phyloP scores from a whole-genome alignment of 2,797 vertebrate species.

The Myotis planiceps region DNA sequence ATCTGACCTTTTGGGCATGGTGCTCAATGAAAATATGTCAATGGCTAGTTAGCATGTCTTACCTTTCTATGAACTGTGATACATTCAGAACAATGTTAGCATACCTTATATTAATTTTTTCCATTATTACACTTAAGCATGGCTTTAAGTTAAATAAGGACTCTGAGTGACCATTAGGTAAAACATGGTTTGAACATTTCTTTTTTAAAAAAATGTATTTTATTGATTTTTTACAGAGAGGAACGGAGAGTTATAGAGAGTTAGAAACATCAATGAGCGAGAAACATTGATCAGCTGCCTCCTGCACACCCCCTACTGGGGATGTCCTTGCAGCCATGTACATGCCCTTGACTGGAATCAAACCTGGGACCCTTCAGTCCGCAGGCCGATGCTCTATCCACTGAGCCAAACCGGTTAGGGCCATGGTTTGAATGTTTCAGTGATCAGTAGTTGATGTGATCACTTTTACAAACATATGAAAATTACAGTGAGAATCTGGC shows the following conservation, averaged over 20 bases:
- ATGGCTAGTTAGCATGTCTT: not conserved
- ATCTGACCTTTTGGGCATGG: slow-evolving; percentile 46
- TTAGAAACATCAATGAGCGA: too few relatives aligned
- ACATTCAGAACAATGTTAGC: slow-evolving; percentile 37
- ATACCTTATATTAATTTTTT: not conserved
- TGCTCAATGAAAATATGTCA: not conserved
- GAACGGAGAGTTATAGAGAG: too few relatives aligned
- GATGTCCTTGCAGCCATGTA: too few relatives aligned
- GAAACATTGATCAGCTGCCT: too few relatives aligned
- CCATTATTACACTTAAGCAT: not conserved
- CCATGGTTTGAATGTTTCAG: not conserved
- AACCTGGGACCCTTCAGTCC: too few relatives aligned
- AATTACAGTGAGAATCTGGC: not conserved
- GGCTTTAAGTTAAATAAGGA: slow-evolving; percentile 14
- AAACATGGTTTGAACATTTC: not conserved
- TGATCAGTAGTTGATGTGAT: not conserved
- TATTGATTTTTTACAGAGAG: too few relatives aligned
- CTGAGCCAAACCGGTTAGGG: too few relatives aligned
- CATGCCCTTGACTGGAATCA: too few relatives aligned
- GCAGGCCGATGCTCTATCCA: too few relatives aligned
- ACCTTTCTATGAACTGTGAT: not conserved
- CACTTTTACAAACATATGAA: not conserved
- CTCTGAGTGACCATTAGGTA: not conserved
- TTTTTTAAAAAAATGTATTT: too few relatives aligned
- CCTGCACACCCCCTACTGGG: too few relatives aligned